These are phyloP conservation scores for Hydrolagus affinis DNA, from an alignment of 2,113 vertebrate genomes.

Conservation along the genomic window DNA sequence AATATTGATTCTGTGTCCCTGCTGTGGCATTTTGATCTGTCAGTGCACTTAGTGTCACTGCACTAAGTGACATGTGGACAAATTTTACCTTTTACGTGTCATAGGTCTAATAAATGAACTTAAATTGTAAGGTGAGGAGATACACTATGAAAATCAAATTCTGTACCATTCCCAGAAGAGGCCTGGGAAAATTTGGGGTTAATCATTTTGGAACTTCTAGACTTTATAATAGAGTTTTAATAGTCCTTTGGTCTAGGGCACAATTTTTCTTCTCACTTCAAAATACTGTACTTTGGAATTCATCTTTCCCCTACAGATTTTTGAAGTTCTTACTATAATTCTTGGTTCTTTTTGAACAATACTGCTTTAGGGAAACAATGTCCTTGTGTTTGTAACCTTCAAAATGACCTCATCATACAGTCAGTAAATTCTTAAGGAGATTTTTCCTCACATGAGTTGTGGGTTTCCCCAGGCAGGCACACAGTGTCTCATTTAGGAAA, in stretches of 20 bases:
- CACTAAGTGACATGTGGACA: too few species aligned
- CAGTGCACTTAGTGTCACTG: too few species aligned
- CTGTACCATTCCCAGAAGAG: neutral
- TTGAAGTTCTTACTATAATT: neutral
- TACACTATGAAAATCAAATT: neutral
- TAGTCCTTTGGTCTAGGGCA: neutral
- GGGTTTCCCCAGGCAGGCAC: slow-evolving; percentile 31
- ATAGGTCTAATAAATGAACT: too few species aligned
- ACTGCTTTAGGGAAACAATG: slow-evolving; percentile 26
- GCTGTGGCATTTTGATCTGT: too few species aligned
- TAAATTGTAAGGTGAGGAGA: too few species aligned
- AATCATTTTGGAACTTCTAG: neutral
- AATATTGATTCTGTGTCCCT: too few species aligned
- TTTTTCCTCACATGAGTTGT: slow-evolving; percentile 21
- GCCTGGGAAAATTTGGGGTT: neutral
- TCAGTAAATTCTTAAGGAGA: slow-evolving; percentile 1
- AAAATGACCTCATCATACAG: slow-evolving; percentile 12
- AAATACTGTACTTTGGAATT: neutral
- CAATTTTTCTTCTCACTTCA: slow-evolving; percentile 31
- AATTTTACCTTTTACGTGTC: too few species aligned
- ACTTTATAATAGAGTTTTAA: neutral
- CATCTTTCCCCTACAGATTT: slow-evolving; percentile 29
- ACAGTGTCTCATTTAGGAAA: neutral
- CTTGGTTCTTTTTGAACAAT: slow-evolving; percentile 18
- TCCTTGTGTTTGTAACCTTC: slow-evolving; percentile 8